Conservation (phyloP, 2,888 invertebrate species). For the Adineta ricciae region DNA sequence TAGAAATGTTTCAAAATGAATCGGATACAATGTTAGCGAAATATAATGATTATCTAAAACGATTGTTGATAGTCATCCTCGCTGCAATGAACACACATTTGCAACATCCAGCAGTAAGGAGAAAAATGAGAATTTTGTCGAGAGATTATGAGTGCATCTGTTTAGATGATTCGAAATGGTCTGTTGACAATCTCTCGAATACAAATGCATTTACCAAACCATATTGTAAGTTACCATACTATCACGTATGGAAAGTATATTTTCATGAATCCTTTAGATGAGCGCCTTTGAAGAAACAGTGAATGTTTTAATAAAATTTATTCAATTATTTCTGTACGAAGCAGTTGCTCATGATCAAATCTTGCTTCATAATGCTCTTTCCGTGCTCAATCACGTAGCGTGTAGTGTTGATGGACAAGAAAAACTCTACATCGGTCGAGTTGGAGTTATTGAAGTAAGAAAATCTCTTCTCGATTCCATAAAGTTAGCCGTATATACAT, state of each 20-base stretch:
- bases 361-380: constrained; percentile 84
- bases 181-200: neutral
- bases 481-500: neutral
- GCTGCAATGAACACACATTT: constrained; percentile 78
- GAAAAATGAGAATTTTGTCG: neutral
- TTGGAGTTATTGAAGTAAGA: constrained; percentile 61
- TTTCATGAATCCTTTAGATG: neutral
- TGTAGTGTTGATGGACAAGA: constrained; percentile 89
- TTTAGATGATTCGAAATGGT: constrained; percentile 17
- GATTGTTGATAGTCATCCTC: constrained; percentile 69
- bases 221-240: neutral
- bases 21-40: constrained; percentile 59
- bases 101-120: constrained; percentile 63
- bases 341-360: constrained; percentile 73
- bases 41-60: constrained; percentile 56
- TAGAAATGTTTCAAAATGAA: constrained; percentile 70
- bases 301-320: neutral
- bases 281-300: constrained; percentile 26
- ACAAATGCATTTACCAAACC: neutral
- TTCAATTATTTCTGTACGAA: constrained; percentile 60
- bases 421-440: constrained; percentile 76
- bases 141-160: neutral
- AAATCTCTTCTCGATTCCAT: too few species aligned
- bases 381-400: constrained; percentile 82
- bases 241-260: neutral